Conservation (phyloP, 1,140 invertebrate genomes). For the Bombus consobrinus region DNA sequence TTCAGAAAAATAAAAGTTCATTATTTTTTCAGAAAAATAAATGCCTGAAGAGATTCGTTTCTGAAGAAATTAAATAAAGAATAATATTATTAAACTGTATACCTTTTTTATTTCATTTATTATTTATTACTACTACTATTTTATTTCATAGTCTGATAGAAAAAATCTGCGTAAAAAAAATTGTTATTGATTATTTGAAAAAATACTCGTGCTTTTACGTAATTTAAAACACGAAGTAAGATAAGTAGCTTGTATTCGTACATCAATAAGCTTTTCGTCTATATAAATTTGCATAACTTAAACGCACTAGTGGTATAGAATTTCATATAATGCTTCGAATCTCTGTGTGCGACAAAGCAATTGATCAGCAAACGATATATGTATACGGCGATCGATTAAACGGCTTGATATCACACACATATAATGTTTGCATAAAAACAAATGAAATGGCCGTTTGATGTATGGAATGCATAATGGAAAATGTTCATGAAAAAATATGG, state of each 20-base stretch:
- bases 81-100: not conserved
- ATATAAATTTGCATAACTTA: not conserved
- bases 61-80: not conserved
- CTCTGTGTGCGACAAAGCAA: not conserved
- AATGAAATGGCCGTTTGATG: conserved; percentile 10
- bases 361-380: conserved; percentile 20
- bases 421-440: conserved; percentile 14
- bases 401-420: too few species aligned
- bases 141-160: too few species aligned
- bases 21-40: not conserved
- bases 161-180: not conserved
- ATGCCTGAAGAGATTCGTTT: not conserved
- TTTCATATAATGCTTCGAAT: conserved; percentile 13
- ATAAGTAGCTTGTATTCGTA: not conserved
- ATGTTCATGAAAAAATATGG: not conserved
- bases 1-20: too few species aligned
- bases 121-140: not conserved
- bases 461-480: conserved; percentile 24
- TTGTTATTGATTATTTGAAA: not conserved
- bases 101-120: not conserved
- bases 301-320: not conserved
- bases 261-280: not conserved
- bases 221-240: not conserved
- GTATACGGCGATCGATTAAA: not conserved
- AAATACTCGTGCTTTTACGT: not conserved